A percentile compares a stretch with the other conserved stretches of the same genome.
Conservation (phyloP, 2,113 vertebrate species). For the Neotragus moschatus region DNA sequence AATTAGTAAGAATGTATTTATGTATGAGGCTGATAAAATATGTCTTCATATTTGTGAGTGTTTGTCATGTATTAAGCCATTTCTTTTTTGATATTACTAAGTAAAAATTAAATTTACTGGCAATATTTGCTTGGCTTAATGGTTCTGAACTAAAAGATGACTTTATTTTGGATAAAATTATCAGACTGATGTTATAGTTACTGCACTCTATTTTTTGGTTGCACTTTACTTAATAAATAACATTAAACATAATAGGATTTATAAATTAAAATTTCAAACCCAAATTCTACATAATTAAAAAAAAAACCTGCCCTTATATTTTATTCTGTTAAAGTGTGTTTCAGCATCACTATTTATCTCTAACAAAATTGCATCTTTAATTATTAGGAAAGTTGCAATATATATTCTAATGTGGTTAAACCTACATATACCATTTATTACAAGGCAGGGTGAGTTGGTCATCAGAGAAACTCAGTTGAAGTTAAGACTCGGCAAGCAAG, state of each 20-base stretch:
- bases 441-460: background rate
- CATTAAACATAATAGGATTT: conserved; percentile 19
- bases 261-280: conserved; percentile 22
- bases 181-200: conserved; percentile 7
- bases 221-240: conserved; percentile 25
- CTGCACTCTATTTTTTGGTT: background rate
- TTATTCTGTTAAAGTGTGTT: background rate
- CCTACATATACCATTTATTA: background rate
- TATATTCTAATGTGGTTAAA: background rate
- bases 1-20: conserved; percentile 6
- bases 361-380: background rate
- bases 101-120: conserved; percentile 20
- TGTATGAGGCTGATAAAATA: background rate
- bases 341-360: background rate
- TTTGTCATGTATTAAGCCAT: conserved; percentile 28
- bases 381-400: background rate
- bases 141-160: conserved; percentile 55
- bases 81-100: conserved; percentile 40
- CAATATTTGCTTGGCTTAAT: conserved; percentile 48
- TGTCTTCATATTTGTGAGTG: conserved; percentile 28
- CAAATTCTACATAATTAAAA: conserved; percentile 13
- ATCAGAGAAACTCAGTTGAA: background rate
- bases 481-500: background rate
- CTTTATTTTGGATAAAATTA: conserved; percentile 37
- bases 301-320: background rate